These are phyloP conservation scores for Mus spretus DNA, from an alignment of 2,797 vertebrate species.

Conservation along the genomic window DNA sequence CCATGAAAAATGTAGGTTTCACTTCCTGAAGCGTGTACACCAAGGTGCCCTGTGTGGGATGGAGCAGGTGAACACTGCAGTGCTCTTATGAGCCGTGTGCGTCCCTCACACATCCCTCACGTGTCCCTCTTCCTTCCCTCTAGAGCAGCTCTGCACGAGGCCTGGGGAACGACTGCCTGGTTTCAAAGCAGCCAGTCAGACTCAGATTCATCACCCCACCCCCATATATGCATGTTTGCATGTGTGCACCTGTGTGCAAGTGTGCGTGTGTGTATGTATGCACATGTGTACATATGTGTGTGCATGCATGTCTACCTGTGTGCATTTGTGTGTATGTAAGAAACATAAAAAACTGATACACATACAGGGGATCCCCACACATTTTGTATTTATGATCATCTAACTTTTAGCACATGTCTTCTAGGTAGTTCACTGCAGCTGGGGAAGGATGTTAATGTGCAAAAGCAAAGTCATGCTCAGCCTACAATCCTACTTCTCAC, in stretches of 20 bases:
- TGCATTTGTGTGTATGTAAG: too few relatives aligned
- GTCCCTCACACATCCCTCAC: neutral
- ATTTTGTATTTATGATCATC: neutral
- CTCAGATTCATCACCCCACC: neutral
- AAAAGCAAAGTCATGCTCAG: neutral
- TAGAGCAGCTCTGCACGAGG: neutral
- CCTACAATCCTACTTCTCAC: neutral
- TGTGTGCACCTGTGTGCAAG: neutral
- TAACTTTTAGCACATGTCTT: neutral
- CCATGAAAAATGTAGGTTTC: slow-evolving; percentile 95
- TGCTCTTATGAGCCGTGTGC: accelerated
- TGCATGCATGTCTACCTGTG: neutral
- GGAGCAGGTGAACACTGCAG: neutral
- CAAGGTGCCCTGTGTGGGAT: slow-evolving; percentile 92
- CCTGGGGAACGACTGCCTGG: neutral
- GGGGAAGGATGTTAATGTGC: neutral
- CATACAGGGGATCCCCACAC: neutral
- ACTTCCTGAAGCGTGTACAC: slow-evolving; percentile 94
- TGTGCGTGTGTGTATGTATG: neutral
- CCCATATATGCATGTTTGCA: neutral
- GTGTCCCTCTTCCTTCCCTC: neutral
- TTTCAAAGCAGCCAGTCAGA: neutral
- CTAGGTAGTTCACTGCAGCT: neutral
- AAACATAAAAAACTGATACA: neutral
- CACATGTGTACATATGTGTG: neutral